Percentiles rank a stretch among this genome's conserved stretches.
These are phyloP conservation scores for Ammodytes dubius DNA, from an alignment of 2,113 vertebrate species.

Conservation along the genomic window DNA sequence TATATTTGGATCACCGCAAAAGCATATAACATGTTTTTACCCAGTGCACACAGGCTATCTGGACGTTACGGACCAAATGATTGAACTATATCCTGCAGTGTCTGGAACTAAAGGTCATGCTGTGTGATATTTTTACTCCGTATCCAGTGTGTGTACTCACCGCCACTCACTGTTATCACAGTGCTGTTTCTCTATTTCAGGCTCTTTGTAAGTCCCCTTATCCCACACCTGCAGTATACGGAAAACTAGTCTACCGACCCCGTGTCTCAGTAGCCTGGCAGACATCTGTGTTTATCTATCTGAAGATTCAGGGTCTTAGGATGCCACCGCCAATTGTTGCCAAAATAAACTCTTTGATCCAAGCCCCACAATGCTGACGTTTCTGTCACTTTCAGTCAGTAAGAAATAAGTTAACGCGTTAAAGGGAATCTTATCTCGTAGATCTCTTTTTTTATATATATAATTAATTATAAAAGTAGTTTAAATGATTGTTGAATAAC, in stretches of 20 bases:
- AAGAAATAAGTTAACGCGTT: neutral
- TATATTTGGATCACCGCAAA: too few species aligned
- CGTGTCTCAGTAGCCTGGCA: constrained; percentile 13
- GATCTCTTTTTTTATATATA: neutral
- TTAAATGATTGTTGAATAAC: neutral
- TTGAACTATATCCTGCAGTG: neutral
- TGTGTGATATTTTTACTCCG: constrained; percentile 54
- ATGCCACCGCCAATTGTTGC: neutral
- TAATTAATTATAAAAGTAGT: neutral
- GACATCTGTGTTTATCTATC: constrained; percentile 3
- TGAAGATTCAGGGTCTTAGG: neutral
- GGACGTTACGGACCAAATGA: neutral
- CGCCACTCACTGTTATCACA: constrained; percentile 45
- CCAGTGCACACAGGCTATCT: neutral
- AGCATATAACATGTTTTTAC: too few species aligned
- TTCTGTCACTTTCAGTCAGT: neutral
- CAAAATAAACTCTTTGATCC: constrained; percentile 5
- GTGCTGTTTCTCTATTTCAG: constrained; percentile 25
- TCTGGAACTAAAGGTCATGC: constrained; percentile 43
- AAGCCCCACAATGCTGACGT: neutral
- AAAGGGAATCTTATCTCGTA: neutral
- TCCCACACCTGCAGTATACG: neutral
- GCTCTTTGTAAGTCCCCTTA: constrained; percentile 3
- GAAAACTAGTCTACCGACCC: neutral
- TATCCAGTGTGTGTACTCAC: constrained; percentile 9